Percentiles rank a stretch among this genome's conserved stretches.
Evolutionary conservation across 92 coral and sea anemone species (phyloP).

Genomic region (Pocillopora grandis): DNA sequence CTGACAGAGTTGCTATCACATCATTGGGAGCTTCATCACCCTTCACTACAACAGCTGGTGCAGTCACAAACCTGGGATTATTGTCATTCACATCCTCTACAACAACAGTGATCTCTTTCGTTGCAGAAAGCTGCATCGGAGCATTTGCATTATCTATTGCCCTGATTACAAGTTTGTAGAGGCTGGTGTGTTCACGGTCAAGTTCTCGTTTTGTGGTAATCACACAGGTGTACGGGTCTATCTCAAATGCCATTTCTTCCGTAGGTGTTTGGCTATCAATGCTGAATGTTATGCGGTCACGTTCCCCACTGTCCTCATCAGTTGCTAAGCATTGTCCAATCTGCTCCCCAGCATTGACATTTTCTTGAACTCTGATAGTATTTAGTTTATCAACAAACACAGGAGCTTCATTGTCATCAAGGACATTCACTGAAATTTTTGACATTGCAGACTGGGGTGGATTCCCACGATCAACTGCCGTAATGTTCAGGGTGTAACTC

Average conservation of each 20-base stretch:
- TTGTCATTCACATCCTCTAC: constrained; percentile 88
- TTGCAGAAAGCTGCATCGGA: constrained; percentile 63
- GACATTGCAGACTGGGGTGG: constrained; percentile 61
- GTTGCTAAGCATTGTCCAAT: constrained; percentile 82
- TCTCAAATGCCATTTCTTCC: constrained; percentile 54
- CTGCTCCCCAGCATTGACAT: constrained; percentile 56
- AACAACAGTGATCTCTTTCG: constrained; percentile 59
- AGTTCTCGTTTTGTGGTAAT: constrained; percentile 54
- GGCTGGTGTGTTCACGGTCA: constrained; percentile 68
- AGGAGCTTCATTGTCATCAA: constrained; percentile 88
- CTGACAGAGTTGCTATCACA: constrained; percentile 63
- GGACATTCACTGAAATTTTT: constrained; percentile 67
- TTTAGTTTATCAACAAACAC: constrained; percentile 51
- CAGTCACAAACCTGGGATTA: constrained; percentile 76
- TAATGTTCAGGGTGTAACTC: constrained; percentile 69
- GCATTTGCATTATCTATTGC: constrained; percentile 82
- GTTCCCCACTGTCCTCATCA: constrained; percentile 81
- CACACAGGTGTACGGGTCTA: constrained; percentile 61
- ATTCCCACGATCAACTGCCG: constrained; percentile 85
- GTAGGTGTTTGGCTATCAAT: constrained; percentile 60
- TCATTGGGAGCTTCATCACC: constrained; percentile 40
- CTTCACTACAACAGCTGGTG: constrained; percentile 70
- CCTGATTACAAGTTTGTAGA: constrained; percentile 69
- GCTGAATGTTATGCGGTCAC: constrained; percentile 72
- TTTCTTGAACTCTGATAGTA: constrained; percentile 62